Evolutionary conservation across 2,797 vertebrate genomes (phyloP), one percentile per base, ranked within the genome.

Genomic region (Remorina albescens): DNA sequence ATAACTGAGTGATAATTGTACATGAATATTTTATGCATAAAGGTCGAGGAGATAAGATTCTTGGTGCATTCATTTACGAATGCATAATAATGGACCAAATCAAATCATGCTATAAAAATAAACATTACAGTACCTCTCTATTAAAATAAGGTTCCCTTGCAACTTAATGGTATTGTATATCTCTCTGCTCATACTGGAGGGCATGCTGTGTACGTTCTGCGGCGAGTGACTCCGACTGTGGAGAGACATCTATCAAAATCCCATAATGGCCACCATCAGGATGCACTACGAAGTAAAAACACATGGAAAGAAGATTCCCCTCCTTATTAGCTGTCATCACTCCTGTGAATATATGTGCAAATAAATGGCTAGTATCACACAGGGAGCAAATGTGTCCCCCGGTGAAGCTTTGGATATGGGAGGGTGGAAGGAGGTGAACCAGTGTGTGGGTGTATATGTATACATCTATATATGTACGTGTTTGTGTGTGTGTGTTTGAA

Each of bases 281-380:
- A 94, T 81, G 93, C 94, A 90, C 90, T 86, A 85, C 53, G 94
- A 95, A 95, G 96, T 96, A 96, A 96, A 97, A 97, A 96, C 95
- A 95, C 92, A 82, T 93, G 79, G 77, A 93, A 95, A 92, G 95
- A 96, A 96, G 94, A 96, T 94, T 93, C 94, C 91, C 92, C 76
- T 88, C 85, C 96, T 97, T 98, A 98, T 98, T 98, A 97, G 95
- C 95, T 97, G 96, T 97, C 96, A 96, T 96, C 94, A 91, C 95
- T 93, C 74, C 71, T 86, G 93, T 89, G 95, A 96, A 98, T 97
- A 96, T 97, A 98, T 97, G 97, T 95, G 96, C 96, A 97, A 97
- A 98, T 99, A 98, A 98, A 97, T 93, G 95, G 92, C 94, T 94
- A 95, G 93, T 96, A 97, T 94, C 95, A 94, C 95, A 94, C 93